Conservation (phyloP, 2,888 invertebrate species). For the Phyto melanocephala region DNA sequence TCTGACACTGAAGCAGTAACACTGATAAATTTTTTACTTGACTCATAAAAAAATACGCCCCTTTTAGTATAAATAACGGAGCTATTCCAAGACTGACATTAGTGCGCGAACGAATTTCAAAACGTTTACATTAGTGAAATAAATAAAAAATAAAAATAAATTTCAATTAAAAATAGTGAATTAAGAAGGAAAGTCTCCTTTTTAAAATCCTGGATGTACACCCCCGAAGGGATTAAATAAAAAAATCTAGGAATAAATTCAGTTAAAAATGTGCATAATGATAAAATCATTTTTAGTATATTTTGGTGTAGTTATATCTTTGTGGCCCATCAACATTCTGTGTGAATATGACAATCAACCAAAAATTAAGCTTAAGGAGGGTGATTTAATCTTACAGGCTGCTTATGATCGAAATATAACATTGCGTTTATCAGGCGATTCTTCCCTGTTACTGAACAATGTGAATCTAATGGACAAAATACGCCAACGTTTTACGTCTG, state of each 20-base stretch:
- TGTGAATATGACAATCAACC: conserved; percentile 64
- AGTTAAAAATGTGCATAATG: conserved; percentile 5
- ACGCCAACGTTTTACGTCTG: conserved; percentile 57
- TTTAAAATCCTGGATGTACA: conserved; percentile 20
- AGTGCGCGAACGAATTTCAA: conserved; percentile 32
- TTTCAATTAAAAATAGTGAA: conserved; percentile 5
- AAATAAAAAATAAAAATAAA: not conserved
- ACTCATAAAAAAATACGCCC: conserved; percentile 27
- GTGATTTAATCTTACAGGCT: conserved; percentile 87
- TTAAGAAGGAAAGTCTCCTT: not conserved
- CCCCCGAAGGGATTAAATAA: conserved; percentile 18
- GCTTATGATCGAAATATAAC: conserved; percentile 88
- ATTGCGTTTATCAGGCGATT: conserved; percentile 84
- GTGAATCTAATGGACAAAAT: conserved; percentile 81
- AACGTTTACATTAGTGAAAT: not conserved
- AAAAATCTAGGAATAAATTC: not conserved
- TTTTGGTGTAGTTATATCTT: not conserved
- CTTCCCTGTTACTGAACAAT: conserved; percentile 84
- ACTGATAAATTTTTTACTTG: not conserved
- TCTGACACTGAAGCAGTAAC: not conserved
- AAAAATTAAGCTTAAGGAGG: conserved; percentile 81
- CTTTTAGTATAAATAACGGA: conserved; percentile 54
- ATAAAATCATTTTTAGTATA: not conserved
- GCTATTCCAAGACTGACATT: not conserved
- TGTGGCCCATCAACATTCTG: not conserved